Conservation (phyloP, 2,113 vertebrate genomes). For the Tapirus terrestris region DNA sequence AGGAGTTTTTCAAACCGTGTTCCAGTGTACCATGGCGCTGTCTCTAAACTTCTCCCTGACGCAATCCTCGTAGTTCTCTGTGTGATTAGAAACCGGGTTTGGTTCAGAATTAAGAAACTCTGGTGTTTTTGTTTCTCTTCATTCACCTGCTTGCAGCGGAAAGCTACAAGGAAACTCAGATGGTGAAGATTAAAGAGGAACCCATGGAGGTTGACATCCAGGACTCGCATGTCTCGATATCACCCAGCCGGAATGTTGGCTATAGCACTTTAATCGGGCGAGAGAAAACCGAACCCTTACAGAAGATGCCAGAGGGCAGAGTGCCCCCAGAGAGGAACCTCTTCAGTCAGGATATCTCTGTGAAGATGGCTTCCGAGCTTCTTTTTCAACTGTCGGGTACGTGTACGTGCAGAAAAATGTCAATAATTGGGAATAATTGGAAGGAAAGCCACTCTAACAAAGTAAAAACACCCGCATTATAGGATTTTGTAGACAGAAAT, state of each 20-base stretch:
- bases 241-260: constrained; percentile 90
- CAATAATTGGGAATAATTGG: not conserved
- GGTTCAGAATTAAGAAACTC: constrained; percentile 72
- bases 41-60: not conserved
- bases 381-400: constrained; percentile 98
- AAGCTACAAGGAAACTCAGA: constrained; percentile 96
- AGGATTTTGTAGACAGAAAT: constrained; percentile 34
- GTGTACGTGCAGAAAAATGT: not conserved
- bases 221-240: constrained; percentile 87
- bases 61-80: constrained; percentile 26
- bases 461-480: not conserved
- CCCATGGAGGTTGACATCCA: constrained; percentile 98
- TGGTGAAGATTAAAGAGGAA: constrained; percentile 94
- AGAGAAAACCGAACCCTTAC: constrained; percentile 92
- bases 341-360: constrained; percentile 99
- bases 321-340: constrained; percentile 94
- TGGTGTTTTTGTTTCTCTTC: constrained; percentile 48
- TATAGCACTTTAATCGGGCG: constrained; percentile 96
- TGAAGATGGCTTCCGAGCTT: constrained; percentile 99
- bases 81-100: constrained; percentile 60
- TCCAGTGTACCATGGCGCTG: fast-evolving
- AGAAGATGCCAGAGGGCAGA: constrained; percentile 91
- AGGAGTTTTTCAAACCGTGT: not conserved
- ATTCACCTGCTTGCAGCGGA: constrained; percentile 86
- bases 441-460: not conserved